Base-by-base conservation (phyloP, 2,888 invertebrate species). In the Uloborus plumipes region DNA sequence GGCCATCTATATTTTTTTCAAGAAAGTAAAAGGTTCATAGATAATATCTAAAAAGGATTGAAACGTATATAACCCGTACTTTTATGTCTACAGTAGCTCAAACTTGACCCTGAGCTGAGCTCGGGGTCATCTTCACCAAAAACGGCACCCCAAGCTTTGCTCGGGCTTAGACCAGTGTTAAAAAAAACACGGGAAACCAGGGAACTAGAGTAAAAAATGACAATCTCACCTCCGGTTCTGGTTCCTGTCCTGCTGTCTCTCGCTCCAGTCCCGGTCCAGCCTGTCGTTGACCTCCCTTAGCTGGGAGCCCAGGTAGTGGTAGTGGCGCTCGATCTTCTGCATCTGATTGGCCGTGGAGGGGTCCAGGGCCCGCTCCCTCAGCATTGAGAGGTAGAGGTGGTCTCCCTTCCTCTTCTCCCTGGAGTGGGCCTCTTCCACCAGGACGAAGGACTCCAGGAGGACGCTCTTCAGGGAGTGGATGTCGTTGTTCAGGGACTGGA, bases 221-320 rank as follows among this genome's bases (percentile, higher is more conserved):
- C 26, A 59, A 50, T 18, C 59, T 76, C 67, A 83, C 82, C 49
- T 66, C 16, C 47, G 49, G 47, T 61, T 47, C n/a, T 55, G 13
- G 39, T 84, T 84, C 15, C 59, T 59, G 26, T 64, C 67, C 31
- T 81, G 64, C 16, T 74, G 55, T 16, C 59, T 92, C 80, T 92
- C 92, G 47, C 92, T 92, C 95, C 95, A 95, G 86, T 94, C 93
- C 70, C 92, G 91, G 87, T 95, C 94, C 2, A 96, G 90, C 2
- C 92, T 92, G 81, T 92, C 91, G 84, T 93, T 92, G 0, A 94
- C 93, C 87, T 94, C 93, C 2, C 92, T 91, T 9, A 96, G 87
- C 86, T 95, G 95, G 0, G 92, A 93, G 85, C 94, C 93, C 47
- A 95, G 92, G 86, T 94, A 93, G 86, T 88, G 88, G 67, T 86